Percentiles rank a stretch among this genome's conserved stretches.
phyloP scores from a whole-genome alignment of 37 sponge, comb jelly and placozoan genomes.

The Aphrocallistes beatrix region DNA sequence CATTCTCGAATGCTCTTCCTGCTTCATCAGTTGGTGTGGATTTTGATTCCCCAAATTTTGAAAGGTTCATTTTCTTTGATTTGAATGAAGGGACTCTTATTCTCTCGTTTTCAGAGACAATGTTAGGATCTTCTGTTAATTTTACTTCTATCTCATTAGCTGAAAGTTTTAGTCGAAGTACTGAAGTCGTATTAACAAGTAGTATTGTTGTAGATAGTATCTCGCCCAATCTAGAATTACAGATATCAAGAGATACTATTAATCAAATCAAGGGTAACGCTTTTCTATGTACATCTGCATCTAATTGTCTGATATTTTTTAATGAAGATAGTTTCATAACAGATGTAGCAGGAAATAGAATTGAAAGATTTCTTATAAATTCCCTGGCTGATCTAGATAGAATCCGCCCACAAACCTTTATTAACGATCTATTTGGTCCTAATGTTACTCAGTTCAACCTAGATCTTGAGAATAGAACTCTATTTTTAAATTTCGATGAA shows the following conservation, averaged over 20 bases:
- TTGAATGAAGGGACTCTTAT: constrained; percentile 45
- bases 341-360: constrained; percentile 78
- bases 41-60: constrained; percentile 35
- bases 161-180: constrained; percentile 1
- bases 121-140: constrained; percentile 65
- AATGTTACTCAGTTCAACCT: constrained; percentile 38
- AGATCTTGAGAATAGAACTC: constrained; percentile 39
- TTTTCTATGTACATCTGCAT: constrained; percentile 25
- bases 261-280: constrained; percentile 47
- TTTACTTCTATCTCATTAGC: constrained; percentile 30
- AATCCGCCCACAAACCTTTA: constrained; percentile 27
- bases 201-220: constrained; percentile 36
- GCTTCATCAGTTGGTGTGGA: constrained; percentile 54
- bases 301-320: constrained; percentile 39
- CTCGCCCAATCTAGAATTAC: constrained; percentile 33
- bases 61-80: constrained; percentile 43
- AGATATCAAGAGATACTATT: constrained; percentile 32
- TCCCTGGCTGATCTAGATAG: neutral
- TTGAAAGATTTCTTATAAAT: constrained; percentile 17
- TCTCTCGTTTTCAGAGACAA: constrained; percentile 68
- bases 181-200: constrained; percentile 14
- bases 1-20: constrained; percentile 33
- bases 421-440: constrained; percentile 44
- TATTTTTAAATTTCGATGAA: constrained; percentile 62
- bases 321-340: constrained; percentile 32